A percentile compares a stretch with the other conserved stretches of the same genome.
phyloP scores from a whole-genome alignment of 2,797 vertebrate genomes.

The Anas bernieri region DNA sequence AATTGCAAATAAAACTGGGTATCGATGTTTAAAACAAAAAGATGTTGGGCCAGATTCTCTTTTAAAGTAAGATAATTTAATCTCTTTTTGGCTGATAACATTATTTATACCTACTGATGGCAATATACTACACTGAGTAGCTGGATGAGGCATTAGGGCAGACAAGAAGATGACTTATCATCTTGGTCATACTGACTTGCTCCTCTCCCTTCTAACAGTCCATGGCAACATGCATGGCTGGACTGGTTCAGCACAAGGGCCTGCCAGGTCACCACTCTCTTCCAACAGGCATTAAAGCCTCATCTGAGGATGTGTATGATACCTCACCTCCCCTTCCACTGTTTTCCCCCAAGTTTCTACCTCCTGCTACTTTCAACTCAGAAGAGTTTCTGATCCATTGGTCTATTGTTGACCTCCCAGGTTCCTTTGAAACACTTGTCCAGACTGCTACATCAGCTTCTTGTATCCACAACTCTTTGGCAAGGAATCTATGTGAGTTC shows the following conservation, averaged over 20 bases:
- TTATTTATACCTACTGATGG: background rate
- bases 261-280: background rate
- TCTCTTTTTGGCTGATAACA: background rate
- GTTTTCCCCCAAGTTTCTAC: background rate
- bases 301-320: rapidly evolving
- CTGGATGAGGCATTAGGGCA: background rate
- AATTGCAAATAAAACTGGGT: background rate
- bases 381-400: background rate
- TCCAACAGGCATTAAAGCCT: rapidly evolving
- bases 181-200: background rate
- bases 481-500: background rate
- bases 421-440: background rate
- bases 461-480: background rate
- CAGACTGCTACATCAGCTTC: background rate
- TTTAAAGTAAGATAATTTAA: background rate
- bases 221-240: background rate
- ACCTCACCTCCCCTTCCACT: background rate
- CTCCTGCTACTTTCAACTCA: background rate
- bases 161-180: background rate
- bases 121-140: background rate
- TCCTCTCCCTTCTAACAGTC: background rate
- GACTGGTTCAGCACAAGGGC: rapidly evolving
- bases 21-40: background rate
- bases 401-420: background rate
- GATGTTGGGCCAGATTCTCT: background rate